phyloP scores from a whole-genome alignment of 2,797 vertebrate species.

The Myiotriccus ornatus region DNA sequence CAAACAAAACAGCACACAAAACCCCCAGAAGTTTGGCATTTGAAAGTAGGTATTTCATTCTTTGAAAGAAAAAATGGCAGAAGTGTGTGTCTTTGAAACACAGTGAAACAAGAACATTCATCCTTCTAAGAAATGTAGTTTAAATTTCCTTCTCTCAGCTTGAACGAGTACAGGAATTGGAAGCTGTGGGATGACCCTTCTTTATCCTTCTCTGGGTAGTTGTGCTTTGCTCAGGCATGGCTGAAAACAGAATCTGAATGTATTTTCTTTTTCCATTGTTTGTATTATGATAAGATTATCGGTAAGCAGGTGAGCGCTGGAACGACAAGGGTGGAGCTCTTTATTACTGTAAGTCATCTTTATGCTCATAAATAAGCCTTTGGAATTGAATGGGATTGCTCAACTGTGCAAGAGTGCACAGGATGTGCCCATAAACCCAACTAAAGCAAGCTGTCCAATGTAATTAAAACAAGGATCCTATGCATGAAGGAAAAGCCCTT shows the following conservation, averaged over 20 bases:
- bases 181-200: background rate
- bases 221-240: background rate
- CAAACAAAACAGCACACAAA: background rate
- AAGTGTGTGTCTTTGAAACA: background rate
- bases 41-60: background rate
- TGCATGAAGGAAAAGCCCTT: background rate
- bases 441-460: background rate
- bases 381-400: constrained; percentile 9
- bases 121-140: background rate
- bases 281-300: constrained; percentile 19
- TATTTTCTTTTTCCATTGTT: background rate
- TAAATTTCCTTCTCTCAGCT: background rate
- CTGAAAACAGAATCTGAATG: background rate
- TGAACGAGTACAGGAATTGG: background rate
- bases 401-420: constrained; percentile 3
- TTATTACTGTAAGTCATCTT: constrained; percentile 32
- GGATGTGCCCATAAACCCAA: constrained; percentile 20
- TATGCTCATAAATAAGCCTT: constrained; percentile 9
- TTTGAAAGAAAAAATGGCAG: background rate
- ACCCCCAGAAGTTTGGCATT: background rate
- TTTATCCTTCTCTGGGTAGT: background rate
- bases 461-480: background rate
- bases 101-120: background rate
- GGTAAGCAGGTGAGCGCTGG: constrained; percentile 23
- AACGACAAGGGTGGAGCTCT: constrained; percentile 18